phyloP scores from a whole-genome alignment of 1,140 invertebrate species.

The Drosophila gunungcola region DNA sequence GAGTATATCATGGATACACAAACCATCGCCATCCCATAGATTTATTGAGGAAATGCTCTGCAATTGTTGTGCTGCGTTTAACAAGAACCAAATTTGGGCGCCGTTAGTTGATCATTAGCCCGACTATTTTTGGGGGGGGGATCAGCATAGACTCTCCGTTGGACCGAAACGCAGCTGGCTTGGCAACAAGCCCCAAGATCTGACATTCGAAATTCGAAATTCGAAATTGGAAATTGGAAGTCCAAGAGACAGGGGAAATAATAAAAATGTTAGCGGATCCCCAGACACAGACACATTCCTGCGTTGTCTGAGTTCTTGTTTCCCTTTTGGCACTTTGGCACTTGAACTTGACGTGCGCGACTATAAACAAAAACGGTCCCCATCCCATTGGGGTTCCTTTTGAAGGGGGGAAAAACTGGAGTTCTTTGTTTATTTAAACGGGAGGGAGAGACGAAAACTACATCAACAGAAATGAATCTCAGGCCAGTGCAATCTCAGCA shows the following conservation, averaged over 20 bases:
- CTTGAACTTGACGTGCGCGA: constrained; percentile 77
- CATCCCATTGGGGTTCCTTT: no score
- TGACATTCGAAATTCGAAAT: neutral
- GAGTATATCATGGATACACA: constrained; percentile 42
- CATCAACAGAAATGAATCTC: constrained; percentile 51
- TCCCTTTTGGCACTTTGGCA: constrained; percentile 59
- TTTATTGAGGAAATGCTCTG: constrained; percentile 74
- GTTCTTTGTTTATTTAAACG: constrained; percentile 71
- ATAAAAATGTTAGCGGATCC: constrained; percentile 76
- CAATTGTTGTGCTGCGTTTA: constrained; percentile 75
- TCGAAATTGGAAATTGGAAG: neutral
- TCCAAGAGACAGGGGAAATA: constrained; percentile 49
- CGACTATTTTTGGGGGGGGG: constrained; percentile 43
- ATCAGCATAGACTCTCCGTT: constrained; percentile 21
- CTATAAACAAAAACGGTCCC: constrained; percentile 29
- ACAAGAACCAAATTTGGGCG: constrained; percentile 55
- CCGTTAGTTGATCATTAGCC: constrained; percentile 36
- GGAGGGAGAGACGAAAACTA: constrained; percentile 1
- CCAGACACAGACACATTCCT: constrained; percentile 18
- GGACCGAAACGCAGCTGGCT: constrained; percentile 52
- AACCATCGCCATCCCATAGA: constrained; percentile 4
- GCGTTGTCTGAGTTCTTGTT: constrained; percentile 53
- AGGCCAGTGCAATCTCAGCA: constrained; percentile 67
- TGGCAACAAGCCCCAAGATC: constrained; percentile 37
- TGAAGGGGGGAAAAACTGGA: neutral